Evolutionary conservation across 2,113 vertebrate species (phyloP).

Genomic region (Lipotes vexillifer): DNA sequence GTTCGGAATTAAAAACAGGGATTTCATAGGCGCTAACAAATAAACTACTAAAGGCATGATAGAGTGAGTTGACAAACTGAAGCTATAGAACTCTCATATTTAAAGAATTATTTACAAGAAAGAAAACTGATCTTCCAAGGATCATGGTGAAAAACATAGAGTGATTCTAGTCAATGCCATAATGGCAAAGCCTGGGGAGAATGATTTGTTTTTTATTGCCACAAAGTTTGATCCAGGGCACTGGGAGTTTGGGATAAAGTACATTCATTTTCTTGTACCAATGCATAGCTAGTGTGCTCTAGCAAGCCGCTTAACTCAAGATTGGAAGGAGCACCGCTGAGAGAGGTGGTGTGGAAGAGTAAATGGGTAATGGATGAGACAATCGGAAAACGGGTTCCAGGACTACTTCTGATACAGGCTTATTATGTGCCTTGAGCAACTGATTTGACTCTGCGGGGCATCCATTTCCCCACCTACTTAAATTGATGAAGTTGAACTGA

Average conservation of each 20-base stretch:
- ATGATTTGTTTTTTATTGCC: not conserved
- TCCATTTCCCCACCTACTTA: not conserved
- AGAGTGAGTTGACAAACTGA: not conserved
- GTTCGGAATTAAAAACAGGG: not conserved
- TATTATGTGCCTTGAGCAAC: not conserved
- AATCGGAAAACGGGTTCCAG: not conserved
- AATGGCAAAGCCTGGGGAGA: not conserved
- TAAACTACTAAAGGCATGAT: not conserved
- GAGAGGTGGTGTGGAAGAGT: not conserved
- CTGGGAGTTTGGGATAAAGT: not conserved
- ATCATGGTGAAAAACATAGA: not conserved
- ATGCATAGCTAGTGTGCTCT: rapidly evolving
- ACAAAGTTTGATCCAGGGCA: not conserved
- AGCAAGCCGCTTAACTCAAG: not conserved
- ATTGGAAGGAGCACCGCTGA: not conserved
- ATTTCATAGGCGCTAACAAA: not conserved
- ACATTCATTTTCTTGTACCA: not conserved
- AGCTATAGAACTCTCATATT: not conserved
- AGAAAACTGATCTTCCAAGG: not conserved
- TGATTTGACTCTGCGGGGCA: no score
- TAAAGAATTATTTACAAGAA: not conserved
- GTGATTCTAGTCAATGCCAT: not conserved
- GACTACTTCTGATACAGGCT: not conserved
- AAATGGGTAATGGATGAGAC: not conserved
- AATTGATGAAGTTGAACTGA: not conserved